Evolutionary conservation across 1,140 invertebrate genomes (phyloP), one percentile per base, ranked within the genome.

Genomic region (Lucilia cuprina): DNA sequence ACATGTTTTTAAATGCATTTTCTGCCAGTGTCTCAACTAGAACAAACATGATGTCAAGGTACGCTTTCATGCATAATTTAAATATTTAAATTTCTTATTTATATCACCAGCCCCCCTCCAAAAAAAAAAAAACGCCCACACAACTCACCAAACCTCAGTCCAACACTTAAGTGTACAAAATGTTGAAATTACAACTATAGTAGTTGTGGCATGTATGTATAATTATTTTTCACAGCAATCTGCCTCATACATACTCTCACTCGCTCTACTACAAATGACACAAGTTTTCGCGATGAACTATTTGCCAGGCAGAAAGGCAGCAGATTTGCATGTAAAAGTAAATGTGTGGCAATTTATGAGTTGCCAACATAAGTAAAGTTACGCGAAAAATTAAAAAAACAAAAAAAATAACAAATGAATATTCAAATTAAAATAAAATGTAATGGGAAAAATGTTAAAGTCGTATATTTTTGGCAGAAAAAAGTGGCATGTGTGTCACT

Each of bases 11-110:
- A 12, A 55, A 5, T 55, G 5, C 14, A 55, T 12, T 55, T 55
- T 55, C 50, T 55, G 4, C 13, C 10, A 55, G 50, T 55, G 50
- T 12, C 5, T 12, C 10, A 3, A 41, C 3, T 8, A 41, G 35
- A 41, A 8, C 35, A 55, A 13, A 17, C 50, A 41, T 77, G 34
- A 41, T 77, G 74, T 77, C 74, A 77, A 77, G 74, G 74, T 77
- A 41, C 30, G 74, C 74, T 77, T 77, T 35, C 30, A 77, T 77
- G 74, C 74, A 77, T 77, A 77, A 77, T 77, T 77, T 77, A 77
- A 77, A 77, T 77, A 77, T 77, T 77, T 77, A 77, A 77, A 41
- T 41, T 41, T 41, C 35, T 30, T 77, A 35, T 77, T 55, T 77
- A 77, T n/a, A n/a, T n/a, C n/a, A n/a, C n/a, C n/a, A n/a, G n/a